Evolutionary conservation across 2,888 invertebrate genomes (phyloP).

Genomic region (Chrysina gloriosa): DNA sequence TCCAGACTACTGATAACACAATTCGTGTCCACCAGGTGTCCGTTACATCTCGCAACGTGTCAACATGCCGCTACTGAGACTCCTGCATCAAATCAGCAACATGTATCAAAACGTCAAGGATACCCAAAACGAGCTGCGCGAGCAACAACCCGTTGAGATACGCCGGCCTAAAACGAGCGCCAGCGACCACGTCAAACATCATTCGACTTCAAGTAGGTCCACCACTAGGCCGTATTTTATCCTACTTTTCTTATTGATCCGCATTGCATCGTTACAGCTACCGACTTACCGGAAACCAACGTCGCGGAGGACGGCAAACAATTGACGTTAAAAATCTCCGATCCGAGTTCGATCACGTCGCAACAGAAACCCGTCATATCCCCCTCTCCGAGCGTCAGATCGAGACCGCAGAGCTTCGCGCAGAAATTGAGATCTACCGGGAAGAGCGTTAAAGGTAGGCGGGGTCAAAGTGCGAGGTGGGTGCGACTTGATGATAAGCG

Average conservation of each 20-base stretch:
- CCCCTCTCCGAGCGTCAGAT: conserved; percentile 69
- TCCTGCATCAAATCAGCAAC: conserved; percentile 95
- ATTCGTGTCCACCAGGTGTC: conserved; percentile 72
- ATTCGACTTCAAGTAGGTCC: conserved; percentile 70
- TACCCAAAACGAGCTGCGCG: conserved; percentile 89
- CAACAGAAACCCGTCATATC: conserved; percentile 65
- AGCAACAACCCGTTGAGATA: conserved; percentile 70
- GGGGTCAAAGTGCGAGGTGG: too few species aligned
- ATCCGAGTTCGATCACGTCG: conserved; percentile 60
- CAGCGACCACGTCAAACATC: conserved; percentile 69
- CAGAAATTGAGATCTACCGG: conserved; percentile 88
- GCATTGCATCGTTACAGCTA: conserved; percentile 62
- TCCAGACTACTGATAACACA: not conserved
- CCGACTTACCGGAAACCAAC: conserved; percentile 73
- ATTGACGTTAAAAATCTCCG: conserved; percentile 62
- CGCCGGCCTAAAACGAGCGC: conserved; percentile 62
- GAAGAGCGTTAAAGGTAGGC: conserved; percentile 79
- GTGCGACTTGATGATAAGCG: too few species aligned
- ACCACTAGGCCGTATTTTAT: not conserved
- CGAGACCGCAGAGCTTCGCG: conserved; percentile 87
- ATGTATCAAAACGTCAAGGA: conserved; percentile 98
- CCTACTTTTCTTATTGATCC: not conserved
- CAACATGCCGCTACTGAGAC: conserved; percentile 92
- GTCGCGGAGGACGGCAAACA: conserved; percentile 67
- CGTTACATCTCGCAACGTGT: conserved; percentile 94